Conservation (phyloP, 2,113 vertebrate genomes). For the Sapayoa aenigma region DNA sequence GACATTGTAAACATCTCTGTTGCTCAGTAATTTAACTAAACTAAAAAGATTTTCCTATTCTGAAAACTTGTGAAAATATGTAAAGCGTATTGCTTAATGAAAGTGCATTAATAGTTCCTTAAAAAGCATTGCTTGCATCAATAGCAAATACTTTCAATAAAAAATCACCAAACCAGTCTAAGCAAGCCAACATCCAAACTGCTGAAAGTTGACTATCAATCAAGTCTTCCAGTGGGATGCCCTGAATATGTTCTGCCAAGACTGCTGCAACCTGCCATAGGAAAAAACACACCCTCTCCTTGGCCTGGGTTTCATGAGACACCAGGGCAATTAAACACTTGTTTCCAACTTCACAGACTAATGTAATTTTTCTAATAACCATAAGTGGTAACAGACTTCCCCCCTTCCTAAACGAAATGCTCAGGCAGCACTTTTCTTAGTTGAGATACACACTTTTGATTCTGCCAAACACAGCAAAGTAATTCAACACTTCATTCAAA, state of each 20-base stretch:
- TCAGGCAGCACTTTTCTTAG: neutral
- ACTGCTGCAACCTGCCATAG: neutral
- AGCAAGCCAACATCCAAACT: neutral
- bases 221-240: neutral
- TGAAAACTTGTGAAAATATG: neutral
- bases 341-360: neutral
- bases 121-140: neutral
- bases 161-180: neutral
- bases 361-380: neutral
- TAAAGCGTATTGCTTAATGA: neutral
- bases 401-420: neutral
- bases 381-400: neutral
- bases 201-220: neutral
- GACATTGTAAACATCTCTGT: constrained; percentile 62
- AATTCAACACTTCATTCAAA: neutral
- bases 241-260: neutral
- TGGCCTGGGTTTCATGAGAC: neutral
- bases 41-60: neutral
- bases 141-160: neutral
- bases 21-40: neutral
- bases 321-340: neutral
- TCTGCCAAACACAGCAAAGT: neutral
- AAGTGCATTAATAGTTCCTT: neutral
- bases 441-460: neutral
- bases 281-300: neutral